Evolutionary conservation across 2,113 vertebrate genomes (phyloP), one percentile per base, ranked within the genome.

Genomic region (Stigmatopora nigra): DNA sequence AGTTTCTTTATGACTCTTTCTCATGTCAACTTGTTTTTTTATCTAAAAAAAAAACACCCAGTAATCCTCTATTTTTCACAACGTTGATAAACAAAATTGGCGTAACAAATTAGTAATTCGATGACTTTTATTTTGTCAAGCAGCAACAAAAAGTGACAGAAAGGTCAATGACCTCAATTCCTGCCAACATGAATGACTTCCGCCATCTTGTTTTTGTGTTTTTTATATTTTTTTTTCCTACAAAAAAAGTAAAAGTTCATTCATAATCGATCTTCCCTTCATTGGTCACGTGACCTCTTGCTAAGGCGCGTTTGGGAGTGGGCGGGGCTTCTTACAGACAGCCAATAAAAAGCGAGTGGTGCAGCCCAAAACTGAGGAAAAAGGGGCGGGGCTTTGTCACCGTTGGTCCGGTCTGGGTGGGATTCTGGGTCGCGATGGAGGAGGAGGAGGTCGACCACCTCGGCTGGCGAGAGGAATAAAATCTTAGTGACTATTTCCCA

Each of bases 371-470:
- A 13, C 11, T 12, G 9, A 65, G 20, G 15, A 35, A 49, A 7
- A 41, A 68, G 66, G 58, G 65, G 61, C 5, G 7, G 35, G 19
- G 49, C n/a, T 16, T 25, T 9, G 4, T 2, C 11, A 53, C 51
- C 51, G 31, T 4, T 12, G 25, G 35, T 36, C 68, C 69, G 14
- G 73, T 49, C 53, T 87, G 8, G 74, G 74, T 47, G 76, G 75
- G 17, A 57, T 56, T 4, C 65, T 1, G 2, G 79, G 84, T 63
- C 83, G 78, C 15, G 61, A 2, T 0, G 86, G 88, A 17, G 83
- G 90, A 57, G 46, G 88, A 17, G 83, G 90, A 55, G 46, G 64
- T 15, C 87, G 82, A 64, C 82, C 77, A 59, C 81, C 77, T 49
- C 70, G 85, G 47, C 89, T 90, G 67, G 20, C 38, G 38, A 41